Percentiles rank a stretch among this genome's conserved stretches.
Evolutionary conservation across 1,140 invertebrate genomes (phyloP).

Genomic region (Samia ricini): DNA sequence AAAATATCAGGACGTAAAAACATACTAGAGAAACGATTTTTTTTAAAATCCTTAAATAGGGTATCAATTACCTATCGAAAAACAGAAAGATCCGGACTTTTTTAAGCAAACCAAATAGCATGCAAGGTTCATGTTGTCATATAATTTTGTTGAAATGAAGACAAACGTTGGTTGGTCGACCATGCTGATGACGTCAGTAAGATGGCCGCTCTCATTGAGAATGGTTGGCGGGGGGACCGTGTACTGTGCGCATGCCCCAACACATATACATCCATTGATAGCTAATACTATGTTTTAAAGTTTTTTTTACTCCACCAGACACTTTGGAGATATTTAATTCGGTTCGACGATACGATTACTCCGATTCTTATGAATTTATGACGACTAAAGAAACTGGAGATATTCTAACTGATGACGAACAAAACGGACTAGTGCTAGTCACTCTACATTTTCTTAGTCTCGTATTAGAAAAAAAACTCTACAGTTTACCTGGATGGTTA

Average conservation of each 20-base stretch:
- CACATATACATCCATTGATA: conserved; percentile 60
- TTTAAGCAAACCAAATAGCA: neutral
- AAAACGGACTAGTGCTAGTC: too few relatives aligned
- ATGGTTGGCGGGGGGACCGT: conserved; percentile 30
- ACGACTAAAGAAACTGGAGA: too few relatives aligned
- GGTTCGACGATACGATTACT: neutral
- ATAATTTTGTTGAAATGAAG: conserved; percentile 35
- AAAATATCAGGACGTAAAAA: too few relatives aligned
- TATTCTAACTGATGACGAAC: too few relatives aligned
- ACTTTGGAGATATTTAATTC: neutral
- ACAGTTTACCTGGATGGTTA: too few relatives aligned
- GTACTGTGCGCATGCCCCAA: conserved; percentile 40
- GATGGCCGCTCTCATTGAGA: conserved; percentile 70
- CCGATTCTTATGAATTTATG: neutral
- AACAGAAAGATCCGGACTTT: neutral
- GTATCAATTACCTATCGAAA: neutral
- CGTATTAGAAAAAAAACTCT: too few relatives aligned
- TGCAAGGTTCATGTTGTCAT: conserved; percentile 12
- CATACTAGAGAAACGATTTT: too few relatives aligned
- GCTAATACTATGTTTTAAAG: conserved; percentile 25
- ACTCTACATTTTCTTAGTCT: too few relatives aligned
- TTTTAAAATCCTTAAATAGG: too few relatives aligned
- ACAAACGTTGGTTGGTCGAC: conserved; percentile 53
- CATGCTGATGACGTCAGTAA: conserved; percentile 68
- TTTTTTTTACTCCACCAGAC: conserved; percentile 25